phyloP scores from a whole-genome alignment of 1,140 invertebrate species.

The honey bee (Apis mellifera) region Amel_HAv3.1 CM009940.2:11366501-11367000 shows the following conservation, averaged over 20 bases:
- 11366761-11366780: slow-evolving; percentile 24
- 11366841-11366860: background rate
- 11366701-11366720: slow-evolving; percentile 25
- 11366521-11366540: slow-evolving; percentile 50
- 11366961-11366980: too few relatives aligned
- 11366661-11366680: slow-evolving; percentile 57
- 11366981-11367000: too few relatives aligned
- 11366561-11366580: slow-evolving; percentile 77
- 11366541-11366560: slow-evolving; percentile 70
- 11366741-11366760: slow-evolving; percentile 33
- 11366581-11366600: slow-evolving; percentile 35
- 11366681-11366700: slow-evolving; percentile 50
- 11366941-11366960: too few relatives aligned
- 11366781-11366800: slow-evolving; percentile 20
- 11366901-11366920: background rate
- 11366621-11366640: background rate
- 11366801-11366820: slow-evolving; percentile 22
- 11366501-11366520: slow-evolving; percentile 21
- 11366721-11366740: slow-evolving; percentile 30
- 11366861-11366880: background rate
- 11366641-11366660: slow-evolving; percentile 48
- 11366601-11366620: slow-evolving; percentile 37
- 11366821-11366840: background rate
- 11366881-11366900: background rate
- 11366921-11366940: too few relatives aligned